Conservation (phyloP, 2,113 vertebrate genomes). For the Nothocercus julius region DNA sequence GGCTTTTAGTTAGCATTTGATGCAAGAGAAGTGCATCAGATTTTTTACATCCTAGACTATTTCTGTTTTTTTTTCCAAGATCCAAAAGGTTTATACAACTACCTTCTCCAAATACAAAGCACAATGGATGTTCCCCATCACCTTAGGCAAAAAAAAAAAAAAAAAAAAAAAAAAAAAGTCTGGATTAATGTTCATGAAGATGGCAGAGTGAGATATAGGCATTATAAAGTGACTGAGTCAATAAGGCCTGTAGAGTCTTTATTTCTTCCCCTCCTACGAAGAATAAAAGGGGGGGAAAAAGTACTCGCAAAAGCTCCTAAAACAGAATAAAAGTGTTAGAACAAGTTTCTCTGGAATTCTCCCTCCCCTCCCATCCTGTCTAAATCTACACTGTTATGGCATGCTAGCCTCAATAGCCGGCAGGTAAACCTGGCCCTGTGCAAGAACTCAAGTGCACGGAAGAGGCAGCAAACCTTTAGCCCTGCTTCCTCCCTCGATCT, state of each 20-base stretch:
- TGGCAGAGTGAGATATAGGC: background rate
- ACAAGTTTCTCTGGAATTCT: slow-evolving; percentile 2
- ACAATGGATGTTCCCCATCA: background rate
- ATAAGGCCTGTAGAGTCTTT: background rate
- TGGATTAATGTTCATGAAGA: background rate
- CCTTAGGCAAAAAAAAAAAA: background rate
- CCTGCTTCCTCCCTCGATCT: background rate
- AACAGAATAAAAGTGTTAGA: background rate
- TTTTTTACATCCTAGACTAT: background rate
- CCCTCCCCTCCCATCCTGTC: background rate
- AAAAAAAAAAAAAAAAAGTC: background rate
- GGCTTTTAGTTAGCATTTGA: background rate
- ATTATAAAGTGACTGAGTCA: background rate
- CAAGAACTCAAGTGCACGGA: background rate
- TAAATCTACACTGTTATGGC: background rate
- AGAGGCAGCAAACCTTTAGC: background rate
- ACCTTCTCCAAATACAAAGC: background rate
- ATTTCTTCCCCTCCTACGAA: background rate
- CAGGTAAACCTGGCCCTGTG: background rate
- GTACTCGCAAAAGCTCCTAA: background rate
- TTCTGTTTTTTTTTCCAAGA: background rate
- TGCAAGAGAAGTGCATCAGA: background rate
- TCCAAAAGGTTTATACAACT: background rate
- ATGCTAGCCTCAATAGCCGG: background rate
- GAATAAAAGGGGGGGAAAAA: background rate